Evolutionary conservation across 2,113 vertebrate genomes (phyloP).

Genomic region (Ochotona curzoniae): DNA sequence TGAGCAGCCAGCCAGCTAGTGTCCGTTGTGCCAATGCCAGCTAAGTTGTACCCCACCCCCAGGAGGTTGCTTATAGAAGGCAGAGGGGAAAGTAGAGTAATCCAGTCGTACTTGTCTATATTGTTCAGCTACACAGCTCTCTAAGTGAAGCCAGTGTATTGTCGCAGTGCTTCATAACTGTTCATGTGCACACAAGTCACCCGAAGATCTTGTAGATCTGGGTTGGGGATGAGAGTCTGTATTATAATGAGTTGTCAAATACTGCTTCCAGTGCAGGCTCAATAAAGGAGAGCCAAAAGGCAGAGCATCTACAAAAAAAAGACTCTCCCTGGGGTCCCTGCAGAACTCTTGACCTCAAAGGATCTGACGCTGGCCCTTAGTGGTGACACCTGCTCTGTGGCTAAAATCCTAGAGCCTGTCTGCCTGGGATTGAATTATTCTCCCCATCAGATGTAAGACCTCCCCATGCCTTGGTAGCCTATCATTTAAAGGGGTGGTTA

Average conservation of each 20-base stretch:
- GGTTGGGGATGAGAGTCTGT: neutral
- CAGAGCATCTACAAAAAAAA: neutral
- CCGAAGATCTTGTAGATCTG: neutral
- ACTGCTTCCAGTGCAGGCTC: neutral
- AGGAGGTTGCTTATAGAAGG: neutral
- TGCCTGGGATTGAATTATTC: neutral
- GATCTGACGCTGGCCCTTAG: neutral
- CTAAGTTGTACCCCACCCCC: neutral
- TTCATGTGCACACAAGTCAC: neutral
- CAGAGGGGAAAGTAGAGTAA: neutral
- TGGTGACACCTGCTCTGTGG: neutral
- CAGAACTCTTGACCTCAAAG: neutral
- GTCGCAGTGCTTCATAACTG: neutral
- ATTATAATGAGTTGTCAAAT: neutral
- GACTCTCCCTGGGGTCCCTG: neutral
- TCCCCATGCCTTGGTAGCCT: fast-evolving
- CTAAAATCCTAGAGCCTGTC: neutral
- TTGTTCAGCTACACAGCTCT: neutral
- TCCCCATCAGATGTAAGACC: neutral
- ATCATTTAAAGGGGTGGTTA: neutral
- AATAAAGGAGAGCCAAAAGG: neutral
- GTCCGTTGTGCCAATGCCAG: neutral
- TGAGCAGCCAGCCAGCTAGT: neutral
- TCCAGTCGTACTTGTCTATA: neutral
- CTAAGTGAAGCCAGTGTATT: neutral